Percentiles rank a stretch among this genome's conserved stretches.
Conservation (phyloP, 2,113 vertebrate species). For the Hippocampus zosterae region DNA sequence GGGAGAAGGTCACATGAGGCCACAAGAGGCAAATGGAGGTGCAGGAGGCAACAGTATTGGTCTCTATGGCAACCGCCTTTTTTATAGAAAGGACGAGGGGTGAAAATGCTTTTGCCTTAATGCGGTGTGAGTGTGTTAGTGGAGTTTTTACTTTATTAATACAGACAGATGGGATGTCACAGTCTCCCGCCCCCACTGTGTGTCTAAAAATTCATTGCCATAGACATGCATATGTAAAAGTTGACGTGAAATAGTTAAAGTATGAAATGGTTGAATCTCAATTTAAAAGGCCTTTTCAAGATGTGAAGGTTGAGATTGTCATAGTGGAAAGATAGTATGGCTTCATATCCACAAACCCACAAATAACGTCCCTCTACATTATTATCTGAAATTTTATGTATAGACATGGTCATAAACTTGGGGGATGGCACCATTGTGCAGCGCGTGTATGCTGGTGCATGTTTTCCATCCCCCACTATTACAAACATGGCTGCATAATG, state of each 20-base stretch:
- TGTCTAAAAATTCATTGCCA: slow-evolving; percentile 10
- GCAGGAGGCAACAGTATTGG: slow-evolving; percentile 47
- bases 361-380: neutral
- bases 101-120: slow-evolving; percentile 53
- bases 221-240: slow-evolving; percentile 10
- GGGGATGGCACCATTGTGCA: slow-evolving; percentile 33
- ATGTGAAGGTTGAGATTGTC: neutral
- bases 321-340: neutral
- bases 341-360: no score
- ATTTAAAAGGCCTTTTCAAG: neutral
- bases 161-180: slow-evolving; percentile 51
- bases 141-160: slow-evolving; percentile 17
- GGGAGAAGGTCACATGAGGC: slow-evolving; percentile 44
- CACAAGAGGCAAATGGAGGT: slow-evolving; percentile 41
- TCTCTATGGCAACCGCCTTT: slow-evolving; percentile 73
- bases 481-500: slow-evolving; percentile 60
- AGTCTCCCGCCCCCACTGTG: slow-evolving; percentile 22
- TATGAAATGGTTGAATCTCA: neutral
- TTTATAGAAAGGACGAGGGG: slow-evolving; percentile 59
- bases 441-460: slow-evolving; percentile 14
- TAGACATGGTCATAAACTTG: slow-evolving; percentile 19
- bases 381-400: neutral
- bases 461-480: slow-evolving; percentile 35
- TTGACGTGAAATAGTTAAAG: neutral
- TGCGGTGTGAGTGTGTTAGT: slow-evolving; percentile 12